Evolutionary conservation across 1,140 invertebrate species (phyloP).

Genomic region (Oppia nitens): DNA sequence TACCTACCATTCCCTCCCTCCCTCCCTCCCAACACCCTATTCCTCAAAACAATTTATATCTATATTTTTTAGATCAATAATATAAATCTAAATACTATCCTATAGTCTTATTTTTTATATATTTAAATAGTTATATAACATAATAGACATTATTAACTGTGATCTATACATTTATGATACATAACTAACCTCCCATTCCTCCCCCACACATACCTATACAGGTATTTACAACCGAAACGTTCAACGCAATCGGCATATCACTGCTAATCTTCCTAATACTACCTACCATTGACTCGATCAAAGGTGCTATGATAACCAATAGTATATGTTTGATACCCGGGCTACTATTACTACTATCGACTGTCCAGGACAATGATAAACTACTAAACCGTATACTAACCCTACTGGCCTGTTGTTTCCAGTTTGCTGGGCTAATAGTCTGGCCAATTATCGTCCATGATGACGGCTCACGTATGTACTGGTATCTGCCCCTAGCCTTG

Average conservation of each 20-base stretch:
- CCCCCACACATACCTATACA: no score
- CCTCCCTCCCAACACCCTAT: no score
- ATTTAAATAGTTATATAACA: no score
- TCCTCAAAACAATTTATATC: no score
- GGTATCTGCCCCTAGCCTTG: not conserved
- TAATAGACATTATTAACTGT: no score
- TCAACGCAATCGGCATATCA: slow-evolving; percentile 66
- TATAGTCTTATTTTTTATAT: no score
- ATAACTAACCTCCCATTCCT: no score
- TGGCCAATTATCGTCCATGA: not conserved
- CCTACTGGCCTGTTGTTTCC: not conserved
- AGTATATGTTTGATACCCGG: slow-evolving; percentile 59
- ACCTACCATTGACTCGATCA: slow-evolving; percentile 74
- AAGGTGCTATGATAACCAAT: slow-evolving; percentile 82
- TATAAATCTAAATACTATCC: no score
- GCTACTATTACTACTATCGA: not conserved
- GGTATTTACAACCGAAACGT: slow-evolving; percentile 50
- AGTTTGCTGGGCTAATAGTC: not conserved
- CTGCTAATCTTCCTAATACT: slow-evolving; percentile 68
- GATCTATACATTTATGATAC: no score
- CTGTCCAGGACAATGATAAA: not conserved
- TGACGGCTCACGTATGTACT: not conserved
- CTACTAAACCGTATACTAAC: not conserved
- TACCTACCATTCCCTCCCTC: no score
- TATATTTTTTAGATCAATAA: no score